A percentile compares a stretch with the other conserved stretches of the same genome.
These are phyloP conservation scores for Diadumene lineata DNA, from an alignment of 92 coral and sea anemone species.

Conservation along the genomic window DNA sequence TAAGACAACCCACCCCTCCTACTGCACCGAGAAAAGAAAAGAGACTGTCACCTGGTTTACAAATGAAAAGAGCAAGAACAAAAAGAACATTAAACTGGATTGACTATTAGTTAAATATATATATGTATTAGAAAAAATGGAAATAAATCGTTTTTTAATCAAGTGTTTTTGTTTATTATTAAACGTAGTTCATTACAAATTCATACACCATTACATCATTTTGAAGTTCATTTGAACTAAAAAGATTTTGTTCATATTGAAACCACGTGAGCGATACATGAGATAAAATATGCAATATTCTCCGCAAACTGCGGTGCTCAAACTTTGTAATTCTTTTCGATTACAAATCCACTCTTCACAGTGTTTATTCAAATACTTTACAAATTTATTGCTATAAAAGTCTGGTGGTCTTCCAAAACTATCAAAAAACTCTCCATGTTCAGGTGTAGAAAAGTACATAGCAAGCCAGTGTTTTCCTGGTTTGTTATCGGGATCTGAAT, in stretches of 20 bases:
- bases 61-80: not conserved
- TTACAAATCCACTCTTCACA: not conserved
- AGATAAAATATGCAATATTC: too few relatives aligned
- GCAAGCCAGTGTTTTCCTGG: too few relatives aligned
- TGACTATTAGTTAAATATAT: too few relatives aligned
- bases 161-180: not conserved
- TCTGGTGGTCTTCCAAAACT: not conserved
- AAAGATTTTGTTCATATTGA: not conserved
- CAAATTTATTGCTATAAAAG: not conserved
- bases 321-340: not conserved
- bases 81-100: not conserved
- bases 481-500: too few relatives aligned
- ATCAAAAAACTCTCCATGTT: too few relatives aligned
- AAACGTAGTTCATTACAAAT: not conserved
- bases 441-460: too few relatives aligned
- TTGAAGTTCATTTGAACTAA: not conserved
- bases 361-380: not conserved
- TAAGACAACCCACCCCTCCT: not conserved
- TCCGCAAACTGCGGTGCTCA: not conserved
- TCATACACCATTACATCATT: not conserved
- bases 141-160: too few relatives aligned
- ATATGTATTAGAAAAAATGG: not conserved
- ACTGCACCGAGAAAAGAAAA: too few relatives aligned
- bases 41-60: not conserved
- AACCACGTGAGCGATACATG: too few relatives aligned